Conservation (phyloP, 2,888 invertebrate genomes). For the Mimachlamys varia region DNA sequence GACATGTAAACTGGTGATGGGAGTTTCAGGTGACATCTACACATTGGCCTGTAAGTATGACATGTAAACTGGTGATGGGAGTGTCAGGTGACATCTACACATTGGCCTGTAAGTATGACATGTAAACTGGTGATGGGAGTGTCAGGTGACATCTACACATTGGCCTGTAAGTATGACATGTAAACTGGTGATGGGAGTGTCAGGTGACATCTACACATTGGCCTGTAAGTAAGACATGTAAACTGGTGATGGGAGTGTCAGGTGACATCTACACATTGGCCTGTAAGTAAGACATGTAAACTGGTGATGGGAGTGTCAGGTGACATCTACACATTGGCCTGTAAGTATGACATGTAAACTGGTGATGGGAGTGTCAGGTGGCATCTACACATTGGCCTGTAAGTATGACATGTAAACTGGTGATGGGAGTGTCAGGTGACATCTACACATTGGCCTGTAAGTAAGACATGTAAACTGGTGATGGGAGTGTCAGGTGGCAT, state of each 20-base stretch:
- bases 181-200: constrained; percentile 65
- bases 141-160: constrained; percentile 66
- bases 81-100: constrained; percentile 68
- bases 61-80: constrained; percentile 64
- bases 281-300: constrained; percentile 61
- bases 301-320: constrained; percentile 67
- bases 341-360: constrained; percentile 61
- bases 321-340: constrained; percentile 67
- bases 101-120: constrained; percentile 61
- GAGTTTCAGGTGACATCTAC: constrained; percentile 66
- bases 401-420: constrained; percentile 52
- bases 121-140: constrained; percentile 67
- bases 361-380: constrained; percentile 66
- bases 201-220: constrained; percentile 68
- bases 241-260: constrained; percentile 64
- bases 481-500: constrained; percentile 67
- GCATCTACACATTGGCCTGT: constrained; percentile 70
- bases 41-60: constrained; percentile 65
- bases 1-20: constrained; percentile 64
- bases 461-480: constrained; percentile 51
- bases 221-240: constrained; percentile 62
- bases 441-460: constrained; percentile 70
- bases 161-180: constrained; percentile 63
- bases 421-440: constrained; percentile 66
- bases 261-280: constrained; percentile 68